Evolutionary conservation across 2,888 invertebrate genomes (phyloP).

Genomic region (Luffia ferchaultella): DNA sequence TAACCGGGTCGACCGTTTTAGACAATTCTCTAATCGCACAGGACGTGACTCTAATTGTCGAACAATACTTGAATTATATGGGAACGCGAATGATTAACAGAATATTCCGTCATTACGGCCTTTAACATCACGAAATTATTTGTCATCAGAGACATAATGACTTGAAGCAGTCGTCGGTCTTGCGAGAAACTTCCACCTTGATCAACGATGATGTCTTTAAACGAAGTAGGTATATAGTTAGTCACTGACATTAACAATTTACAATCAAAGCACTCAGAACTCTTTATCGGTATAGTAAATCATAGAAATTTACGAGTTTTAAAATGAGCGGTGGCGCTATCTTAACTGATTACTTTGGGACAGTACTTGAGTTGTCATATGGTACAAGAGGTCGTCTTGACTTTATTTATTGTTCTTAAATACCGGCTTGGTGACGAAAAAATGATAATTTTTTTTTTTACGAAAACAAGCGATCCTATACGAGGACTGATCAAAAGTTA

Average conservation of each 20-base stretch:
- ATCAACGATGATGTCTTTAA: background rate
- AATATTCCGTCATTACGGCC: background rate
- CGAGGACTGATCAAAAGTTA: too few relatives aligned
- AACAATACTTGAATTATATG: constrained; percentile 32
- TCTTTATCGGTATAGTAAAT: constrained; percentile 45
- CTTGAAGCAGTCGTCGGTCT: background rate
- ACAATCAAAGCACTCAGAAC: constrained; percentile 6
- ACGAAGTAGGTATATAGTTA: too few relatives aligned
- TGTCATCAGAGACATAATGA: background rate
- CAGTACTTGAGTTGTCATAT: constrained; percentile 31
- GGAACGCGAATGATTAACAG: too few relatives aligned
- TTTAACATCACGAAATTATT: background rate
- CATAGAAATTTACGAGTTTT: constrained; percentile 47
- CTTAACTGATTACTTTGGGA: constrained; percentile 32
- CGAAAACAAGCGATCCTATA: too few relatives aligned
- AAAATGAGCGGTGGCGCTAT: constrained; percentile 45
- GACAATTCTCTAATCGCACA: constrained; percentile 36
- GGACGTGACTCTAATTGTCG: constrained; percentile 17
- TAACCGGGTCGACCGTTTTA: constrained; percentile 23
- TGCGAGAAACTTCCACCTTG: background rate
- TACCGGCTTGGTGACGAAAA: too few relatives aligned
- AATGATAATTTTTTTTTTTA: too few relatives aligned
- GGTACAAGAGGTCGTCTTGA: background rate
- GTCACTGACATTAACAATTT: too few relatives aligned
- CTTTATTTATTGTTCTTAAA: background rate